Evolutionary conservation across 2,888 invertebrate genomes (phyloP), one percentile per base, ranked within the genome.

Genomic region (Apodemia hepburni): DNA sequence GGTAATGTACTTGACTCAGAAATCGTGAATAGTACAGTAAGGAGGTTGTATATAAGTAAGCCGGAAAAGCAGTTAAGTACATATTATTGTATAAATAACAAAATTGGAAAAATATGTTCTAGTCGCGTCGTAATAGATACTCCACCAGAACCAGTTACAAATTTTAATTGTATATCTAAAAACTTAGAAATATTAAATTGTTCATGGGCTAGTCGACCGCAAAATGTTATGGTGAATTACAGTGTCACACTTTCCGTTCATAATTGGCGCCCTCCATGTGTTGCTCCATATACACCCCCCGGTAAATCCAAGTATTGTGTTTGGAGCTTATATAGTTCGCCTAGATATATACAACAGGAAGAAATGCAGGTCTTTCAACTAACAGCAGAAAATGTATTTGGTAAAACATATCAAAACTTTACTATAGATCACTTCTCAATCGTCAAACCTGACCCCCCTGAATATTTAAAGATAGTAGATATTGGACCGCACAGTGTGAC

Each of bases 181-280:
- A 96, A 97, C 78, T 95, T 95, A 85, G 93, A 95, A 61, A 93
- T 93, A 71, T 84, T 97, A 70, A 94, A 93, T 15, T 98, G 97
- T 77, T 92, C 93, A 1, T 97, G 97, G 95, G 93, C 92, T 0
- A 87, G 92, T 58, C 93, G 94, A 1, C 73, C 75, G 3, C 68
- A 88, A 85, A 94, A 65, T 47, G 81, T 79, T 68, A 71, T 69
- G 38, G 78, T 81, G 35, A 78, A 76, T 60, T 86, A 84, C 66
- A 70, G 71, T 27, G 65, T 89, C 45, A 78, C 80, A 60, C 85
- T 82, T 68, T 69, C 75, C 15, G 79, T 76, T 6, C 75, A 73
- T 45, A 33, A 68, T 35, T 72, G 82, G 0, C 71, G 68, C 11
- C 71, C 80, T 29, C 68, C 80, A 12, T 82, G 82, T 64, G 18